Conservation (phyloP, 2,888 invertebrate species). For the Drosophila siamana region DNA sequence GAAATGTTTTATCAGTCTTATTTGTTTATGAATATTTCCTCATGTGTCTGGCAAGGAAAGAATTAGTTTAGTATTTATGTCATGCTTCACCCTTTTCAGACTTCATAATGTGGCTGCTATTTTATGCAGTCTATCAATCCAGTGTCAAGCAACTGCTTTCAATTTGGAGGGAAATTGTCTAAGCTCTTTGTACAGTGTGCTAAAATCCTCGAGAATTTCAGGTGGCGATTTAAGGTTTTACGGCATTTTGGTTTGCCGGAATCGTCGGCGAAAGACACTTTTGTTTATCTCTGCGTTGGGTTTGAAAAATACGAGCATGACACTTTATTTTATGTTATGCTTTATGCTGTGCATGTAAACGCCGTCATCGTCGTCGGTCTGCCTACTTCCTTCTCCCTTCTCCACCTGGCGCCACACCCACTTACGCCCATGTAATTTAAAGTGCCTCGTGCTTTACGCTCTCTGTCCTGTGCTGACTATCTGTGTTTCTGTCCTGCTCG, state of each 20-base stretch:
- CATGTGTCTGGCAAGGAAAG: not conserved
- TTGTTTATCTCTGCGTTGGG: conserved; percentile 51
- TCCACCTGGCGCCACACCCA: conserved; percentile 2
- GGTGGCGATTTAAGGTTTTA: not conserved
- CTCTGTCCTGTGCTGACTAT: conserved; percentile 13
- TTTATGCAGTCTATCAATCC: not conserved
- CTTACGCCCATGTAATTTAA: conserved; percentile 42
- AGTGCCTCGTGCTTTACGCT: conserved; percentile 22
- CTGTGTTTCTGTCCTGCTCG: conserved; percentile 18
- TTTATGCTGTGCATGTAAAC: conserved; percentile 62
- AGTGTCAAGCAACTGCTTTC: not conserved
- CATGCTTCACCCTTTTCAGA: not conserved
- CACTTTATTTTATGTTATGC: conserved; percentile 59
- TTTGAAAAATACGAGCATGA: conserved; percentile 38
- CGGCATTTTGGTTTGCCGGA: conserved; percentile 4
- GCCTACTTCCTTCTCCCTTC: too few relatives aligned
- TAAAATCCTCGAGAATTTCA: not conserved
- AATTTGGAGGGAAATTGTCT: not conserved
- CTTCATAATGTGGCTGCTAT: not conserved
- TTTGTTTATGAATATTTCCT: not conserved
- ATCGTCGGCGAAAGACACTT: conserved; percentile 16
- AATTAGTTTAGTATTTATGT: not conserved
- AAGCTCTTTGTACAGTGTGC: not conserved
- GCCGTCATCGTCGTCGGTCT: conserved; percentile 11
- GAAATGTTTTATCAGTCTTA: not conserved